Evolutionary conservation across 2,888 invertebrate species (phyloP), one percentile per base, ranked within the genome.

Genomic region (Leptinotarsa juncta): DNA sequence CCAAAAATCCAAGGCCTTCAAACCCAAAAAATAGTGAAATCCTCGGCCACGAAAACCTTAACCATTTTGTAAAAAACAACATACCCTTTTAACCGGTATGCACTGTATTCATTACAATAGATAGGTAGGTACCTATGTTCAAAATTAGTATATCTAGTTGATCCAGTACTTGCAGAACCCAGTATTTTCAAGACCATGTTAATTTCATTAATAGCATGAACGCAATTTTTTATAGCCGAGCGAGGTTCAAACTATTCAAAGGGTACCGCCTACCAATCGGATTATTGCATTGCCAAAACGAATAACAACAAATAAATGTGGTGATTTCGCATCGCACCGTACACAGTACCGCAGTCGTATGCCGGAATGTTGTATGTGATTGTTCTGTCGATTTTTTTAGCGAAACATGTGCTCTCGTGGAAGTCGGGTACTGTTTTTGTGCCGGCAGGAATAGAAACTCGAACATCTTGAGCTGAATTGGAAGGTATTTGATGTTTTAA

Each of bases 341-440:
- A 42, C 42, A 42, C 42, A 10, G 18, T 32, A 42, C 32, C 74
- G 78, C 78, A 81, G 82, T 81, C 78, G 79, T 67, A 77, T 78
- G 80, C 69, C 80, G 80, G 75, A 78, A 68, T 68, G 76, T 72
- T 78, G 73, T 72, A 72, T 23, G 23, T 57, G 80, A 70, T 71
- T 75, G 80, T 76, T 76, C 76, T 77, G 80, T 81, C 15, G 80
- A 77, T 76, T 70, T 78, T 26, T 78, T 74, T 74, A 70, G 78
- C 72, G 69, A 67, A 73, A 67, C 76, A 70, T 65, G 70, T 71
- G 73, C 73, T 79, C 71, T 78, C 77, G 74, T 57, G 73, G 74
- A 74, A 76, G 48, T 60, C 65, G 20, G 65, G 55, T 68, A n/a
- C 20, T 23, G 20, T 12, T 57, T 57, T 57, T 57, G 57, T 57